phyloP scores from a whole-genome alignment of 2,113 vertebrate species.

The Nothocercus julius region DNA sequence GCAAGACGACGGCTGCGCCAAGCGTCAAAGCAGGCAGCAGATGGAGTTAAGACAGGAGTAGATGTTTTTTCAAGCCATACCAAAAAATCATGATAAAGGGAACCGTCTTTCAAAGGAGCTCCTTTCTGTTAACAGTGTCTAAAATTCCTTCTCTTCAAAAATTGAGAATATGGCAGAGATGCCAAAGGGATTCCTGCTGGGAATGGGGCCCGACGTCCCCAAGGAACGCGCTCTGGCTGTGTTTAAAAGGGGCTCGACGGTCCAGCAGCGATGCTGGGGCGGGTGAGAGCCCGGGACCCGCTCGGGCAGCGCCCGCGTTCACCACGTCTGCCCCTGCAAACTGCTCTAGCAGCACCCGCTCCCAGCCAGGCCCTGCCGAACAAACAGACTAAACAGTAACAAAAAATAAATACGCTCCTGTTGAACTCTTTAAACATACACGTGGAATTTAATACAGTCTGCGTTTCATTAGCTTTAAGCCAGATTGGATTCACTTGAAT shows the following conservation, averaged over 20 bases:
- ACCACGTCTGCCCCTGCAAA: neutral
- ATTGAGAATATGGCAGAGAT: neutral
- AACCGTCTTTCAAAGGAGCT: neutral
- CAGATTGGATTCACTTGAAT: neutral
- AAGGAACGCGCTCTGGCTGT: neutral
- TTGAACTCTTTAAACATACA: neutral
- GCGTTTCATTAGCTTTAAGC: conserved; percentile 30
- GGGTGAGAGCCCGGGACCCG: neutral
- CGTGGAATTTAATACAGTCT: neutral
- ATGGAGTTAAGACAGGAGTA: neutral
- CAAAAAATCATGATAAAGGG: neutral
- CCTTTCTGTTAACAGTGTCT: neutral
- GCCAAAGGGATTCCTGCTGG: neutral
- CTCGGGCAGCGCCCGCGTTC: neutral
- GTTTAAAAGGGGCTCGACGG: neutral
- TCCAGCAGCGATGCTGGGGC: neutral
- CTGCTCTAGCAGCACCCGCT: neutral
- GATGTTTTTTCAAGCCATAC: neutral
- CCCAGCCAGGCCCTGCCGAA: neutral
- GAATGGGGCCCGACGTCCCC: neutral
- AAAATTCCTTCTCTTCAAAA: neutral
- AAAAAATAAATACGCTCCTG: neutral
- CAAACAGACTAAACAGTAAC: neutral
- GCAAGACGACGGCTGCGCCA: neutral
- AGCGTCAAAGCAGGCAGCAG: neutral